Percentiles rank a stretch among this genome's conserved stretches.
phyloP scores from a whole-genome alignment of 2,113 vertebrate genomes.

The Mellivora capensis region DNA sequence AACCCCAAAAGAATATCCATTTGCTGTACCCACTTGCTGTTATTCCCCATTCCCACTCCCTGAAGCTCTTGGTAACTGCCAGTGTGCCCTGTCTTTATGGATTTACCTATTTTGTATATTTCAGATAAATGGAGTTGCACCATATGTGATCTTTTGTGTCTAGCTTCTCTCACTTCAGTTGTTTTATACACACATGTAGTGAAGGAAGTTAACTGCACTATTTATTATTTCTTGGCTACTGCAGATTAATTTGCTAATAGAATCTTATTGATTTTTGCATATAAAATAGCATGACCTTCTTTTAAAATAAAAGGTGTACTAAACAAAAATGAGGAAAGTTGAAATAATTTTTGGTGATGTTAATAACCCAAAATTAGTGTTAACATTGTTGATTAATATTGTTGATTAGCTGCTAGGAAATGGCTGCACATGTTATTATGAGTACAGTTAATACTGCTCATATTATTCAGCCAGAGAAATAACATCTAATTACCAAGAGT shows the following conservation, averaged over 20 bases:
- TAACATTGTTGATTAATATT: not conserved
- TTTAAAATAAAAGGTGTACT: slow-evolving; percentile 23
- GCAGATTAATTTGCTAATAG: slow-evolving; percentile 35
- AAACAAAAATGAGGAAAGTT: slow-evolving; percentile 12
- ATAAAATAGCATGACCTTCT: not conserved
- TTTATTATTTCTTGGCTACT: not conserved
- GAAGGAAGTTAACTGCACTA: not conserved
- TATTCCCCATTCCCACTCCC: not conserved
- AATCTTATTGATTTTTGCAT: slow-evolving; percentile 36
- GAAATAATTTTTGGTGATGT: slow-evolving; percentile 29
- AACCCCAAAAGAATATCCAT: not conserved
- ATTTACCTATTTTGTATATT: not conserved
- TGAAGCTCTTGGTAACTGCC: not conserved
- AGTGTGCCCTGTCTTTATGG: not conserved
- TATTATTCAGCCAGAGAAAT: slow-evolving; percentile 64
- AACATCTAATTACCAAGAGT: slow-evolving; percentile 64
- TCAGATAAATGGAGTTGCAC: not conserved
- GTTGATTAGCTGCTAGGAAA: slow-evolving; percentile 56
- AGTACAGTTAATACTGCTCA: slow-evolving; percentile 73
- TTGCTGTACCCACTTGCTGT: not conserved
- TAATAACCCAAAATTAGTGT: not conserved
- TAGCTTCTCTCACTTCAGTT: not conserved
- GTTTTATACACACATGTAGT: not conserved
- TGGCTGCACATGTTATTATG: slow-evolving; percentile 63
- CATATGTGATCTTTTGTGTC: not conserved